Conservation (phyloP, 1,140 invertebrate genomes). For the Drosophila sturtevanti region DNA sequence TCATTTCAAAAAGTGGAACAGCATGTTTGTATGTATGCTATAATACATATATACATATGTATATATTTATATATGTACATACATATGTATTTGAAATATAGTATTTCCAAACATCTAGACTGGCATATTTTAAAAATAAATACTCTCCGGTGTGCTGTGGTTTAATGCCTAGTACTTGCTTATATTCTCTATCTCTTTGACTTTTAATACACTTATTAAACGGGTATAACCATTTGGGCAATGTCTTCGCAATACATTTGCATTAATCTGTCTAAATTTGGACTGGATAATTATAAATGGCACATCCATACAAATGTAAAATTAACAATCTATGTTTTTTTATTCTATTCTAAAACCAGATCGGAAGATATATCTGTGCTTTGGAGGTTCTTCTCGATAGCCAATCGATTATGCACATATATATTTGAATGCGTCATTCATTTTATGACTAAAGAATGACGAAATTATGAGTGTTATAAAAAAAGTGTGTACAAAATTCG, state of each 20-base stretch:
- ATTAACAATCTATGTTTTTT: no score
- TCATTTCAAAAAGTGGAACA: constrained; percentile 46
- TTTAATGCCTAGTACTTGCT: constrained; percentile 21
- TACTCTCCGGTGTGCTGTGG: constrained; percentile 14
- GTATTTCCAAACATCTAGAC: constrained; percentile 54
- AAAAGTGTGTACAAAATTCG: background rate
- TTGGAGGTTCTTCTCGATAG: no score
- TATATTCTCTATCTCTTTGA: background rate
- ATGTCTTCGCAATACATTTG: no score
- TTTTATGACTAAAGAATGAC: no score
- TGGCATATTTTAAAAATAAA: constrained; percentile 68
- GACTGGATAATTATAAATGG: no score
- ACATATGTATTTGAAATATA: constrained; percentile 8
- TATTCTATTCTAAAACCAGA: no score
- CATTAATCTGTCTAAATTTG: no score
- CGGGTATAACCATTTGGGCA: background rate
- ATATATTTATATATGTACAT: background rate
- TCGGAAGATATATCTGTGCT: no score
- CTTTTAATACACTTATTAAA: background rate
- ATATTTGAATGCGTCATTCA: background rate
- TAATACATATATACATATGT: background rate
- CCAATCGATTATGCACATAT: no score
- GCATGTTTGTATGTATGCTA: constrained; percentile 17
- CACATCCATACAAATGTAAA: no score
- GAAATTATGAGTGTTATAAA: no score